These are phyloP conservation scores for Microvelia longipes DNA, from an alignment of 1,140 invertebrate genomes.

Conservation along the genomic window DNA sequence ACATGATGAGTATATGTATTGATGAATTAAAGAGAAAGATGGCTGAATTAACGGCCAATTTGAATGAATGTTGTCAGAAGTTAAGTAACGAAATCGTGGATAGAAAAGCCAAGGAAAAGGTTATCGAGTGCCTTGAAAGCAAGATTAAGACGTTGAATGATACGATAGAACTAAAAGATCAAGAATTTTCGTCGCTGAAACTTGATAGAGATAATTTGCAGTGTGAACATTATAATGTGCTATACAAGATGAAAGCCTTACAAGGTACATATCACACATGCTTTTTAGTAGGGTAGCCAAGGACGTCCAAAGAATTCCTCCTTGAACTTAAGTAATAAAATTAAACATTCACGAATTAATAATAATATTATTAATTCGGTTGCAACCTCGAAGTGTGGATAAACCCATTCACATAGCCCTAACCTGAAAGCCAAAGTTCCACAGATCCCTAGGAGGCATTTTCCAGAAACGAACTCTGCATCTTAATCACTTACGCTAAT, in stretches of 20 bases:
- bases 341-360: no score
- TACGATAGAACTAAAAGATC: background rate
- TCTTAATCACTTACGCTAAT: no score
- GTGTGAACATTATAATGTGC: background rate
- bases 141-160: background rate
- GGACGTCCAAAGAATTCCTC: no score
- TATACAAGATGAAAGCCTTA: background rate
- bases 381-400: no score
- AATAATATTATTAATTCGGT: no score
- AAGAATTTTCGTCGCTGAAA: background rate
- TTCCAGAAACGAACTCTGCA: no score
- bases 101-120: background rate
- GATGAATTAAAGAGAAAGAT: background rate
- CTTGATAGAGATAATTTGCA: background rate
- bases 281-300: no score
- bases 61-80: background rate
- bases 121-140: background rate
- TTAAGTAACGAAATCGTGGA: background rate
- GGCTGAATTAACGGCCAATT: background rate
- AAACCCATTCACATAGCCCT: no score
- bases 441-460: no score
- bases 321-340: no score
- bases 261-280: background rate
- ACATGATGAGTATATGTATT: background rate
- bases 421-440: no score